Evolutionary conservation across 2,113 vertebrate genomes (phyloP).

Genomic region (Pterocles burchelli): DNA sequence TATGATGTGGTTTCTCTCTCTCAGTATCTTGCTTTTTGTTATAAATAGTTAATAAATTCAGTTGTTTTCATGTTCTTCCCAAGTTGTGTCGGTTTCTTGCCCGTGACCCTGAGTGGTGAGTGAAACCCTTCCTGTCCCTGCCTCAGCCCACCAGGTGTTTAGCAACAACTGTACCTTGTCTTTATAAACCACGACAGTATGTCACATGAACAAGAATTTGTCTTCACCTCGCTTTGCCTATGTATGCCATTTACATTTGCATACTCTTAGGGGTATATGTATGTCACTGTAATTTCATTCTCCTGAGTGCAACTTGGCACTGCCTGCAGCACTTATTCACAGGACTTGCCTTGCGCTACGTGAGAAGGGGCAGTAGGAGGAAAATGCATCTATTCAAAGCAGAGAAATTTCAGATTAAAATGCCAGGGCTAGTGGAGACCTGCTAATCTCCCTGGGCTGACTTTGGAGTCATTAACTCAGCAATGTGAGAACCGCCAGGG

Average conservation of each 20-base stretch:
- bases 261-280: background rate
- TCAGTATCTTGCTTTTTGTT: no score
- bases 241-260: background rate
- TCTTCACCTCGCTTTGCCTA: background rate
- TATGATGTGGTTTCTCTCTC: no score
- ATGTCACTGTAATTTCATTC: background rate
- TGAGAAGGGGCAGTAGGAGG: background rate
- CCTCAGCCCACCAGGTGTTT: no score
- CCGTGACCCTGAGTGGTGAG: no score
- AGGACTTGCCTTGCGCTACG: background rate
- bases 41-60: no score
- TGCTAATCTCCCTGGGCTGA: background rate
- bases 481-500: accelerated
- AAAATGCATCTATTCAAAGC: background rate
- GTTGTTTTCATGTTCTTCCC: no score
- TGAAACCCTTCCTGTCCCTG: no score
- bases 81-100: no score
- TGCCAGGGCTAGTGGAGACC: background rate
- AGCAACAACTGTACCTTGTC: no score
- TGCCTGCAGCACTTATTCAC: background rate
- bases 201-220: background rate
- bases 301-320: background rate
- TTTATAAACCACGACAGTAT: no score
- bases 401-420: background rate
- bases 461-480: background rate